These are phyloP conservation scores for Avahi laniger DNA, from an alignment of 2,797 vertebrate species.

Conservation along the genomic window DNA sequence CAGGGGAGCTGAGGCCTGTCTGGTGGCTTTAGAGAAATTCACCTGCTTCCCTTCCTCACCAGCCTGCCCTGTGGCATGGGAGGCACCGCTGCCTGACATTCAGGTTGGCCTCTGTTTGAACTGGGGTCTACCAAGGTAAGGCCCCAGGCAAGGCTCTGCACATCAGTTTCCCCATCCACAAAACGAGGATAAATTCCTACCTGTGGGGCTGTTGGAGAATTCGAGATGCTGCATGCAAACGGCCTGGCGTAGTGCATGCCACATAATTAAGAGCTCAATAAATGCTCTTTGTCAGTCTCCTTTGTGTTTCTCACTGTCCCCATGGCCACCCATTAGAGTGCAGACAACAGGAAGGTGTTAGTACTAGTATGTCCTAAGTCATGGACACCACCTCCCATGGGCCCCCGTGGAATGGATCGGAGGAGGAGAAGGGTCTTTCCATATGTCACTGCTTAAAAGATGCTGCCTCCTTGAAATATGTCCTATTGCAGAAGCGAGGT, in stretches of 20 bases:
- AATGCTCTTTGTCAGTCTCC: not conserved
- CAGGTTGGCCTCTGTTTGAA: not conserved
- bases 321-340: not conserved
- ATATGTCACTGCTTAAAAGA: not conserved
- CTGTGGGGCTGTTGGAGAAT: not conserved
- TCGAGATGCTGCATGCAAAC: not conserved
- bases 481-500: not conserved
- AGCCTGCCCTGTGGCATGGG: not conserved
- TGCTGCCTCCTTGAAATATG: not conserved
- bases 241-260: rapidly evolving
- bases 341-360: not conserved
- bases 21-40: not conserved
- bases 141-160: not conserved
- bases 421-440: not conserved
- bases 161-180: not conserved
- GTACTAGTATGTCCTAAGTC: not conserved
- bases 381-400: not conserved
- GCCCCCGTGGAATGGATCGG: not conserved
- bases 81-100: rapidly evolving
- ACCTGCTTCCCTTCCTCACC: rapidly evolving
- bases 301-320: not conserved
- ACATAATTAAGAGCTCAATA: not conserved
- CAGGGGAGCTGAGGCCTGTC: not conserved
- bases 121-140: not conserved
- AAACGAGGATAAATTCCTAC: not conserved